Percentiles rank a stretch among this genome's conserved stretches.
Evolutionary conservation across 2,113 vertebrate genomes (phyloP).

Genomic region (Microcebus murinus): DNA sequence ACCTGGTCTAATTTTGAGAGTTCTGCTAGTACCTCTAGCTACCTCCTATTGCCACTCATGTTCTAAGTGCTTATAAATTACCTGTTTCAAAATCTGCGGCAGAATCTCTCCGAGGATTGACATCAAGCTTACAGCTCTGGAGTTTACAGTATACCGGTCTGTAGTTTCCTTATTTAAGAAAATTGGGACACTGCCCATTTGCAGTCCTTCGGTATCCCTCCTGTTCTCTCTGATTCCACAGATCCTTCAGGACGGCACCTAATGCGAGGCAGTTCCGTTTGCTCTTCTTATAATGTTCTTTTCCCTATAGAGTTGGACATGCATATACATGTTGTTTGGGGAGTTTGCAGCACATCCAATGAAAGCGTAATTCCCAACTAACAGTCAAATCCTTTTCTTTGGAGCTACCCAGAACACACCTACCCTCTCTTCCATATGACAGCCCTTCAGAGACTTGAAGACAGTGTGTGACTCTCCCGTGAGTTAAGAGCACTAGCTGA

Average conservation of each 20-base stretch:
- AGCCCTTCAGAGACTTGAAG: constrained; percentile 77
- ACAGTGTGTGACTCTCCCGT: constrained; percentile 74
- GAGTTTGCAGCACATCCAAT: constrained; percentile 79
- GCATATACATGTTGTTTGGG: constrained; percentile 78
- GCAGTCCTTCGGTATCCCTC: constrained; percentile 56
- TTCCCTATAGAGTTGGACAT: constrained; percentile 78
- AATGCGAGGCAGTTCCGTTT: constrained; percentile 65
- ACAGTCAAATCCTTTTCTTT: constrained; percentile 79
- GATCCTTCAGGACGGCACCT: constrained; percentile 68
- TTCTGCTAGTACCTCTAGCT: constrained; percentile 49
- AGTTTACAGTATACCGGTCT: constrained; percentile 70
- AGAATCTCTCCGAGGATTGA: constrained; percentile 68
- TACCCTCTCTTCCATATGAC: constrained; percentile 78
- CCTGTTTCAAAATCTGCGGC: constrained; percentile 68
- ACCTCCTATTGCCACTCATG: constrained; percentile 49
- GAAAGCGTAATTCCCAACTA: constrained; percentile 78
- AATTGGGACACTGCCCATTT: constrained; percentile 73
- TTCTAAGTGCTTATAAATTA: constrained; percentile 76
- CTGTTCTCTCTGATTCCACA: constrained; percentile 61
- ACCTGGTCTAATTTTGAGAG: constrained; percentile 51
- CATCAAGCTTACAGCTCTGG: constrained; percentile 68
- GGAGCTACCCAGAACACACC: constrained; percentile 78
- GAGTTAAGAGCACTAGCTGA: constrained; percentile 79
- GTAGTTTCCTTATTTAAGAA: constrained; percentile 76
- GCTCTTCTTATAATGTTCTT: constrained; percentile 72